A percentile compares a stretch with the other conserved stretches of the same genome.
Evolutionary conservation across 2,888 invertebrate species (phyloP).

Genomic region (Dicyrtomina minuta): DNA sequence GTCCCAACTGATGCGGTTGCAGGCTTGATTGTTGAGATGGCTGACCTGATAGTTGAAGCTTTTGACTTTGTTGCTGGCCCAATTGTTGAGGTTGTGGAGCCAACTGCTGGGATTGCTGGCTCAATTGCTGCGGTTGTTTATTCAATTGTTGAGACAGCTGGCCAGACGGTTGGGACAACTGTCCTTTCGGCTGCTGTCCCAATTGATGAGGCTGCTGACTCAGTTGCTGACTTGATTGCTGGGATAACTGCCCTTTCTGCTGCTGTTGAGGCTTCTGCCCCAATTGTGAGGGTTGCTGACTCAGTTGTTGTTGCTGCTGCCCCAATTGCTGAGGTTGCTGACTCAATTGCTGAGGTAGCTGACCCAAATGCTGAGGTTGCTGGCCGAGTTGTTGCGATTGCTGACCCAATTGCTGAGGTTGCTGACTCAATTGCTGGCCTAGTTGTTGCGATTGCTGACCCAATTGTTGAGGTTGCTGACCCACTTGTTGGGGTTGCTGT

Average conservation of each 20-base stretch:
- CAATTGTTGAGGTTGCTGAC: no score
- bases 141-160: neutral
- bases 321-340: no score
- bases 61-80: neutral
- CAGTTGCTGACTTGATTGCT: constrained; percentile 14
- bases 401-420: no score
- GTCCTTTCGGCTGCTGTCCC: constrained; percentile 8
- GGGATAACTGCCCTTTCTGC: constrained; percentile 14
- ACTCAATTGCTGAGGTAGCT: no score
- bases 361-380: no score
- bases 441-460: no score
- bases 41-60: constrained; percentile 1
- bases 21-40: no score
- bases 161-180: neutral
- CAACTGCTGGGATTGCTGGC: neutral
- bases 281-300: neutral
- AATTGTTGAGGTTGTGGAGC: neutral
- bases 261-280: neutral
- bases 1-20: no score
- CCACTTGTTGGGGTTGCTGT: no score
- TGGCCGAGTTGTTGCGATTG: no score
- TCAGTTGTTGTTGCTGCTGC: constrained; percentile 23
- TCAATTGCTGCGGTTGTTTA: no score
- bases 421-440: no score
- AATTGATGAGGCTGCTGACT: constrained; percentile 29